Evolutionary conservation across 1,140 invertebrate genomes (phyloP).

Genomic region (Euborellia annulipes): DNA sequence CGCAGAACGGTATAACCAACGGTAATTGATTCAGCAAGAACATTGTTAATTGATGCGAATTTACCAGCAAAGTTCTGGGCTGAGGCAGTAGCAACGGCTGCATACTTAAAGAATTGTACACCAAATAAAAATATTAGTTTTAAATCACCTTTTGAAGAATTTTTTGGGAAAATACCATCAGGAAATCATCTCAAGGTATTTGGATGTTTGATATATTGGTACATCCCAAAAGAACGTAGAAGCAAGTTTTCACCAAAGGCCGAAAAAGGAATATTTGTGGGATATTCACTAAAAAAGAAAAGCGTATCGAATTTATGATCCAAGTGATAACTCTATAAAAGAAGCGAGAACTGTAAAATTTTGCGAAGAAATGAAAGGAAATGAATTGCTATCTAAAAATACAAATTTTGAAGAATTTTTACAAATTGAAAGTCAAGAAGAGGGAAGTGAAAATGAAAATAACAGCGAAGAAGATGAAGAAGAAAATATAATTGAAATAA

Average conservation of each 20-base stretch:
- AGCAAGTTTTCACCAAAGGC: not conserved
- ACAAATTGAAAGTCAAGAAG: not conserved
- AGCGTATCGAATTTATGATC: slow-evolving; percentile 1
- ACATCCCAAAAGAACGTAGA: slow-evolving; percentile 1
- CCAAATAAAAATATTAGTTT: too few species aligned
- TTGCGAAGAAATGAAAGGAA: too few species aligned
- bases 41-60: too few species aligned
- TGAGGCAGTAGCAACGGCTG: too few species aligned
- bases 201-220: not conserved
- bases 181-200: too few species aligned
- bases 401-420: not conserved
- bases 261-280: slow-evolving; percentile 1
- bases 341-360: too few species aligned
- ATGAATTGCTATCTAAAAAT: not conserved
- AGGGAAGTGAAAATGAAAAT: not conserved
- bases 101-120: too few species aligned
- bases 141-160: too few species aligned
- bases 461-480: not conserved
- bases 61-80: too few species aligned
- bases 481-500: not conserved
- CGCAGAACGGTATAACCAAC: too few species aligned
- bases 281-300: not conserved
- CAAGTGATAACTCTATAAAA: not conserved
- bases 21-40: too few species aligned
- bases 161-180: too few species aligned